Conservation (phyloP, 37 sponge, comb jelly and placozoan genomes). For the Mnemiopsis leidyi region DNA sequence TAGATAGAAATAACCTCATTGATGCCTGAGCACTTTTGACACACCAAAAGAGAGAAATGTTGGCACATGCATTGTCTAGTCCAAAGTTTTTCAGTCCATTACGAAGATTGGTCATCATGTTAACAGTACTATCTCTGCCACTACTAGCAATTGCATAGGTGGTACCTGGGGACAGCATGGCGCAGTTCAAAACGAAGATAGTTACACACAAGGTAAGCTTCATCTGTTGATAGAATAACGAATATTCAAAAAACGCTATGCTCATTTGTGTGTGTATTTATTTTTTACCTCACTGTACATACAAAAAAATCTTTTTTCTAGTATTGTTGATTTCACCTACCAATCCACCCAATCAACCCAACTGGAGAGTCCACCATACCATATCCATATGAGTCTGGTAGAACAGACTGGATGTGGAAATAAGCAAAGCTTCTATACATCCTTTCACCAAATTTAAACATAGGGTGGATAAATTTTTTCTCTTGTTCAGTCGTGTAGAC, state of each 20-base stretch:
- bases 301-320: not conserved
- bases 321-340: not conserved
- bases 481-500: constrained; percentile 26
- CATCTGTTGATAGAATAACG: too few species aligned
- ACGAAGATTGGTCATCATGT: not conserved
- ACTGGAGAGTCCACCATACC: constrained; percentile 1
- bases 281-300: not conserved
- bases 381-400: constrained; percentile 11
- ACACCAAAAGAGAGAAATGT: not conserved
- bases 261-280: too few species aligned
- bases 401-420: constrained; percentile 20
- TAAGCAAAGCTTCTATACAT: not conserved
- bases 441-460: not conserved
- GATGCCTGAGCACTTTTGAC: not conserved
- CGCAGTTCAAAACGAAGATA: too few species aligned
- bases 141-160: not conserved
- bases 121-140: not conserved
- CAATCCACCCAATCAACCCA: constrained; percentile 41
- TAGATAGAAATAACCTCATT: not conserved
- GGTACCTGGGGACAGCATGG: not conserved
- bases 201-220: too few species aligned
- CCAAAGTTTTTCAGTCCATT: not conserved
- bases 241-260: too few species aligned
- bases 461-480: not conserved
- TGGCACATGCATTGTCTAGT: constrained; percentile 18